These are phyloP conservation scores for Cebidichthys violaceus DNA, from an alignment of 2,113 vertebrate species.

Conservation along the genomic window DNA sequence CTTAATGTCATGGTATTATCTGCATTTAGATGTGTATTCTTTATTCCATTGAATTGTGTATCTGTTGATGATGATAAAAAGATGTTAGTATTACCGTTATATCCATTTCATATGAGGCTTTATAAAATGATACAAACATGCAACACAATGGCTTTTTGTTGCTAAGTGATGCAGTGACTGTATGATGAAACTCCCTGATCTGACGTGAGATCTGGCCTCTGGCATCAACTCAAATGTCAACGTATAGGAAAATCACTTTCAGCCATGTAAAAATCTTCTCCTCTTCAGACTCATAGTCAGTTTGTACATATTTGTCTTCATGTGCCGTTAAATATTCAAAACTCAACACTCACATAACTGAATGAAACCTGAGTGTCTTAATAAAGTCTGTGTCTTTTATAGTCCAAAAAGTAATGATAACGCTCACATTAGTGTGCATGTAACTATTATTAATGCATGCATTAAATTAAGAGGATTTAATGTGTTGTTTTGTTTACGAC, in stretches of 20 bases:
- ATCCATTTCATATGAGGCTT: background rate
- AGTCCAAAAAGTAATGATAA: background rate
- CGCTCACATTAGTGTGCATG: background rate
- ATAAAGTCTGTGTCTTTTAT: background rate
- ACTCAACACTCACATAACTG: background rate
- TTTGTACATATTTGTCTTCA: background rate
- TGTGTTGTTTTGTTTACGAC: background rate
- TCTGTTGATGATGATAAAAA: constrained; percentile 5
- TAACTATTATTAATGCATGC: background rate
- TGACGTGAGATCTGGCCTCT: background rate
- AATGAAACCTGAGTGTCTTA: background rate
- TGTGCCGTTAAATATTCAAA: background rate
- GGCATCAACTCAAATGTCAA: too few relatives aligned
- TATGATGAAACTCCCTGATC: background rate
- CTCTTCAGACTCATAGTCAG: too few relatives aligned
- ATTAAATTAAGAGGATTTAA: background rate
- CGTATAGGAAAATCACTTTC: too few relatives aligned
- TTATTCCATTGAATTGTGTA: background rate
- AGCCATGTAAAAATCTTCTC: background rate
- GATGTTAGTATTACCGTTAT: background rate
- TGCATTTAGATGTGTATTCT: background rate
- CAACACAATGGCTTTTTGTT: background rate
- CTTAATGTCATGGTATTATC: background rate
- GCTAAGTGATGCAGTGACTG: background rate
- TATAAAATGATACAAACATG: background rate